Evolutionary conservation across 2,888 invertebrate genomes (phyloP).

Genomic region (Hydriomena furcata): DNA sequence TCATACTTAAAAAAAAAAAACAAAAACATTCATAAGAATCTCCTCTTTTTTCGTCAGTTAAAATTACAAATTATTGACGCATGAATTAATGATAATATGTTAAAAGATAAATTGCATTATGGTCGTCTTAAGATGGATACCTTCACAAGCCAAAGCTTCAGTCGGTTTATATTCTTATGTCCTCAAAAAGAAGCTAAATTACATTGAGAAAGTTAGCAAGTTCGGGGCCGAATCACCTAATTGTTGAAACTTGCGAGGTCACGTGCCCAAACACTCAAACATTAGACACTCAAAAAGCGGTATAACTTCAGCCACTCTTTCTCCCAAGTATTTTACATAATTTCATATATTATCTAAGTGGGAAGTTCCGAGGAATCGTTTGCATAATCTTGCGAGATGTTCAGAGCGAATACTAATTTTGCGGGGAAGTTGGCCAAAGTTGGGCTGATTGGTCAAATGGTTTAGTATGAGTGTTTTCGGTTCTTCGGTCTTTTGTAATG

Average conservation of each 20-base stretch:
- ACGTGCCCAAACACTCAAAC: slow-evolving; percentile 37
- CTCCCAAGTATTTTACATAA: slow-evolving; percentile 52
- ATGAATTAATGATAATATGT: too few species aligned
- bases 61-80: too few species aligned
- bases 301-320: slow-evolving; percentile 45
- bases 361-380: slow-evolving; percentile 46
- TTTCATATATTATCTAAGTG: slow-evolving; percentile 63
- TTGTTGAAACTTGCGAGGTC: slow-evolving; percentile 15
- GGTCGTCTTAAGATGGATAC: too few species aligned
- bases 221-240: slow-evolving; percentile 1
- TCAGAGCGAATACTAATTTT: slow-evolving; percentile 36
- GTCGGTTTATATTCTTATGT: not conserved
- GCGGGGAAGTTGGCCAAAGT: slow-evolving; percentile 19
- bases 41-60: too few species aligned
- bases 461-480: slow-evolving; percentile 15
- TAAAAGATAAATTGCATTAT: too few species aligned
- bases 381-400: slow-evolving; percentile 50
- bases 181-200: not conserved
- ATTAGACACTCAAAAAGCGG: slow-evolving; percentile 42
- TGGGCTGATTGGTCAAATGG: slow-evolving; percentile 28
- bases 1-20: too few species aligned
- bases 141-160: too few species aligned
- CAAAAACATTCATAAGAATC: too few species aligned
- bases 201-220: not conserved
- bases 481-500: slow-evolving; percentile 16